These are phyloP conservation scores for Scaptomyza pallida DNA, from an alignment of 1,140 invertebrate genomes.

Conservation along the genomic window DNA sequence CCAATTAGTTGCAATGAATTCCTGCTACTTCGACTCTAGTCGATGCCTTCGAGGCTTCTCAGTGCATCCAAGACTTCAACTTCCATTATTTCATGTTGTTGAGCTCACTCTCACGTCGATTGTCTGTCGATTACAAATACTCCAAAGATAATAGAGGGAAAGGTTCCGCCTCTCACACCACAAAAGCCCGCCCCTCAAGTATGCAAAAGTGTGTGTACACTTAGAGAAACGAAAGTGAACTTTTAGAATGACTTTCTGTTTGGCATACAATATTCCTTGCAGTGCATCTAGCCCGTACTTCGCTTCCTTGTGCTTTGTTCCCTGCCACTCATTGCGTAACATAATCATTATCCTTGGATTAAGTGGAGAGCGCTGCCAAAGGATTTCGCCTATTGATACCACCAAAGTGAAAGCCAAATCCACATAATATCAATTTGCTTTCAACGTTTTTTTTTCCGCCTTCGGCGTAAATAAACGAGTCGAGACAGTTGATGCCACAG, in stretches of 20 bases:
- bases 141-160: not conserved
- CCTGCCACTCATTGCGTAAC: conserved; percentile 63
- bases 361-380: conserved; percentile 67
- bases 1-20: conserved; percentile 79
- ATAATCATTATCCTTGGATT: conserved; percentile 83
- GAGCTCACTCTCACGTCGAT: conserved; percentile 63
- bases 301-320: not conserved
- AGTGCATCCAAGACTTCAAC: conserved; percentile 47
- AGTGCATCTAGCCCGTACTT: conserved; percentile 1
- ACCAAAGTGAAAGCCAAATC: conserved; percentile 79
- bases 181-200: conserved; percentile 1
- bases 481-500: conserved; percentile 52
- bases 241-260: too few relatives aligned
- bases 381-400: conserved; percentile 79
- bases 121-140: conserved; percentile 77
- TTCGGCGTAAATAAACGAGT: conserved; percentile 72
- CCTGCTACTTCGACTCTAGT: conserved; percentile 21
- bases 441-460: conserved; percentile 66
- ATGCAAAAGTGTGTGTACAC: conserved; percentile 37
- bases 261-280: not conserved
- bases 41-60: conserved; percentile 32
- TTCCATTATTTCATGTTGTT: conserved; percentile 72
- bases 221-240: not conserved
- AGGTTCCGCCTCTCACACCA: not conserved
- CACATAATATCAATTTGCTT: conserved; percentile 83